Percentiles rank a stretch among this genome's conserved stretches.
Conservation (phyloP, 2,888 invertebrate genomes). For the Priocnemis perturbator region DNA sequence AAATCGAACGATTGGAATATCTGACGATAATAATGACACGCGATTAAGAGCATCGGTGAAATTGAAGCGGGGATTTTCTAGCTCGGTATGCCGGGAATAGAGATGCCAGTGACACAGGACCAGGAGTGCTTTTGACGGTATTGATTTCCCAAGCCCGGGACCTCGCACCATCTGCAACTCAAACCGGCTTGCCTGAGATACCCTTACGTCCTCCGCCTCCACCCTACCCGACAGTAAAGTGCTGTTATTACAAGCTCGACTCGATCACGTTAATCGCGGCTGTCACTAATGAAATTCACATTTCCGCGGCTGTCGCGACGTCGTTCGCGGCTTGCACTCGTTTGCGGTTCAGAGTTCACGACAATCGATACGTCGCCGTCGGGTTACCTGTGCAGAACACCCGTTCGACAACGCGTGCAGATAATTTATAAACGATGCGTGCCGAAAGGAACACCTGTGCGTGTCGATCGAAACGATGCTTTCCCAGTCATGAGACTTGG, state of each 20-base stretch:
- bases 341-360: too few species aligned
- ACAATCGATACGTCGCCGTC: too few species aligned
- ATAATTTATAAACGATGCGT: too few species aligned
- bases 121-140: constrained; percentile 67
- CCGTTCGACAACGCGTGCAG: too few species aligned
- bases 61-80: too few species aligned
- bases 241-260: constrained; percentile 21
- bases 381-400: too few species aligned
- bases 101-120: constrained; percentile 53
- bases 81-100: constrained; percentile 34
- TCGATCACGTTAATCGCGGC: neutral
- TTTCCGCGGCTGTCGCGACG: neutral
- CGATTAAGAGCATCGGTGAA: too few species aligned
- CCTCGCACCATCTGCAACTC: constrained; percentile 65
- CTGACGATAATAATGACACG: too few species aligned
- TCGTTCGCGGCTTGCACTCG: neutral
- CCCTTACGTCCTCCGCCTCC: constrained; percentile 25
- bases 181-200: constrained; percentile 54
- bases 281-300: neutral
- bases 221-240: constrained; percentile 18
- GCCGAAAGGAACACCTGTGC: too few species aligned
- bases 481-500: too few species aligned
- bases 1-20: too few species aligned
- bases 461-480: too few species aligned
- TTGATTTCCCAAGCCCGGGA: constrained; percentile 70